Conservation (phyloP, 2,888 invertebrate species). For the Esperia sulphurella region DNA sequence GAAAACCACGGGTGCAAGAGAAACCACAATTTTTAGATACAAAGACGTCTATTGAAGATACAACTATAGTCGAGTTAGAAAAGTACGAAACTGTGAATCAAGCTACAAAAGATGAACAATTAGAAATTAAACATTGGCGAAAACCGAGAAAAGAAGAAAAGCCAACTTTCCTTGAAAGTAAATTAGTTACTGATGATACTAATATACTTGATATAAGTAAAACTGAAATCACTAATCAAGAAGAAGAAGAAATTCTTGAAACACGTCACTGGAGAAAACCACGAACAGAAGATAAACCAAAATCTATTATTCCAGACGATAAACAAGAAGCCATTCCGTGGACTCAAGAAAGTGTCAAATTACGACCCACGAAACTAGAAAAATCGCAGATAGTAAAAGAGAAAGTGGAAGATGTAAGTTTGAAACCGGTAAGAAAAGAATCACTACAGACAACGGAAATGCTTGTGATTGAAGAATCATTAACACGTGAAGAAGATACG, state of each 20-base stretch:
- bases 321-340: constrained; percentile 61
- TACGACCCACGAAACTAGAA: constrained; percentile 80
- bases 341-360: constrained; percentile 82
- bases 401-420: constrained; percentile 67
- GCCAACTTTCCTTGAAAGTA: constrained; percentile 3
- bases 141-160: constrained; percentile 43
- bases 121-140: constrained; percentile 38
- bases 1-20: constrained; percentile 14
- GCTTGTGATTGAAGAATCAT: constrained; percentile 72
- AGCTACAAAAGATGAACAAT: constrained; percentile 16
- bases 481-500: constrained; percentile 79
- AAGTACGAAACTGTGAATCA: constrained; percentile 20
- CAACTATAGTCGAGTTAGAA: constrained; percentile 22
- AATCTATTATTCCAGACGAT: constrained; percentile 26
- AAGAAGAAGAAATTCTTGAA: constrained; percentile 10
- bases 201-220: background rate
- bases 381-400: constrained; percentile 74
- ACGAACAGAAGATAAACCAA: constrained; percentile 24
- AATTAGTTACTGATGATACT: constrained; percentile 18
- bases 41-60: constrained; percentile 26
- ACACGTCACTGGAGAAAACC: constrained; percentile 20
- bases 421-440: constrained; percentile 56
- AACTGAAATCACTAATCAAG: constrained; percentile 5
- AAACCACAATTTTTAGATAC: constrained; percentile 21
- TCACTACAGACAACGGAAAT: constrained; percentile 53